These are phyloP conservation scores for Resseliella maxima DNA, from an alignment of 2,888 invertebrate species.

Conservation along the genomic window DNA sequence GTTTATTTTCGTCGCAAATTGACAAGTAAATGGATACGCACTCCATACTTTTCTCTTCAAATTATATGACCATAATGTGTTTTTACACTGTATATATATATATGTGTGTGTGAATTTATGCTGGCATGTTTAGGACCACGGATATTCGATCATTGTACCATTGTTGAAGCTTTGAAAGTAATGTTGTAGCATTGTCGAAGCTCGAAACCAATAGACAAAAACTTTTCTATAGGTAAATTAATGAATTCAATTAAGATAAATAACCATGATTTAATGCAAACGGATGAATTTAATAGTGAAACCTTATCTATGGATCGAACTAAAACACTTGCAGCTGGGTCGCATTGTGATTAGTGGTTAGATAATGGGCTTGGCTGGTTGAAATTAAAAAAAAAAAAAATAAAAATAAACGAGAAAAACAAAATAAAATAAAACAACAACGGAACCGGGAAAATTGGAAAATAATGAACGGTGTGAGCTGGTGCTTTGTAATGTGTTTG, in stretches of 20 bases:
- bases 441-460: background rate
- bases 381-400: too few relatives aligned
- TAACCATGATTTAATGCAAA: conserved; percentile 51
- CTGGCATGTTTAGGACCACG: background rate
- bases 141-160: background rate
- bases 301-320: conserved; percentile 41
- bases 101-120: background rate
- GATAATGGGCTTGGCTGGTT: background rate
- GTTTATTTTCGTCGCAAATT: background rate
- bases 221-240: conserved; percentile 44
- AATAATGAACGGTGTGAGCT: conserved; percentile 1
- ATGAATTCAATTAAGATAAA: conserved; percentile 53
- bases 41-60: background rate
- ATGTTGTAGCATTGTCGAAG: background rate
- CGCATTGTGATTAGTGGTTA: conserved; percentile 34
- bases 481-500: background rate
- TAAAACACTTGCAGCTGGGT: conserved; percentile 37
- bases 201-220: background rate
- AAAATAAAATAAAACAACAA: background rate
- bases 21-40: conserved; percentile 16
- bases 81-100: background rate
- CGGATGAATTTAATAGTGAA: conserved; percentile 48
- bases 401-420: too few relatives aligned
- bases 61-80: background rate
- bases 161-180: too few relatives aligned